Percentiles rank a stretch among this genome's conserved stretches.
phyloP scores from a whole-genome alignment of 2,797 vertebrate genomes.

The Merluccius polli region DNA sequence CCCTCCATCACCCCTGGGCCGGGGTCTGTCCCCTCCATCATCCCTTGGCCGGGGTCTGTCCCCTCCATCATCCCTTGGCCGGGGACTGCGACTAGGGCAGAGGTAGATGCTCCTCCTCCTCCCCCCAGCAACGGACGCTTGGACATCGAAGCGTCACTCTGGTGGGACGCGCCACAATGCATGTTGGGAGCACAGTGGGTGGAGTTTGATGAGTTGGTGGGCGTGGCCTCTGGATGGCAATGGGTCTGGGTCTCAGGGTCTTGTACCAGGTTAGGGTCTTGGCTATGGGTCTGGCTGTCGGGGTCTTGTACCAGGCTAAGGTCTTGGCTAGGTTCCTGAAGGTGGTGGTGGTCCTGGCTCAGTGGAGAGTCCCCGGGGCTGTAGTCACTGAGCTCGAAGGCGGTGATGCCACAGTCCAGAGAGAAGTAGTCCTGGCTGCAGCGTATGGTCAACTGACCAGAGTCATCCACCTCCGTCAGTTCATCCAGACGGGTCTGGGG shows the following conservation, averaged over 20 bases:
- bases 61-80: too few species aligned
- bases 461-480: constrained; percentile 93
- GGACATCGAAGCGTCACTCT: constrained; percentile 70
- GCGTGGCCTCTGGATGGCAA: constrained; percentile 8
- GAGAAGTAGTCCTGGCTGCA: constrained; percentile 98
- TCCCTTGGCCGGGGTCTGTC: too few species aligned
- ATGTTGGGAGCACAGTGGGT: constrained; percentile 39
- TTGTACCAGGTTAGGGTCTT: too few species aligned
- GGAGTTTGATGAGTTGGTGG: constrained; percentile 15
- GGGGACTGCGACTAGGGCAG: too few species aligned
- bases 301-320: constrained; percentile 73
- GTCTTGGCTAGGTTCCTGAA: neutral
- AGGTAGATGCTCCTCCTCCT: constrained; percentile 67
- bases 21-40: too few species aligned
- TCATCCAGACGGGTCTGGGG: constrained; percentile 88
- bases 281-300: constrained; percentile 25
- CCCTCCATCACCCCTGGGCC: constrained; percentile 34
- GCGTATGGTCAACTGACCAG: constrained; percentile 95
- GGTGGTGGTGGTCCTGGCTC: neutral
- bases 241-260: constrained; percentile 43
- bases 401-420: constrained; percentile 96
- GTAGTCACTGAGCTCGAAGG: constrained; percentile 93
- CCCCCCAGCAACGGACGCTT: constrained; percentile 76
- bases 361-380: constrained; percentile 81
- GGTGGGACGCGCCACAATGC: constrained; percentile 45